phyloP scores from a whole-genome alignment of 2,888 invertebrate species.

The Cryptophagus acutangulus region DNA sequence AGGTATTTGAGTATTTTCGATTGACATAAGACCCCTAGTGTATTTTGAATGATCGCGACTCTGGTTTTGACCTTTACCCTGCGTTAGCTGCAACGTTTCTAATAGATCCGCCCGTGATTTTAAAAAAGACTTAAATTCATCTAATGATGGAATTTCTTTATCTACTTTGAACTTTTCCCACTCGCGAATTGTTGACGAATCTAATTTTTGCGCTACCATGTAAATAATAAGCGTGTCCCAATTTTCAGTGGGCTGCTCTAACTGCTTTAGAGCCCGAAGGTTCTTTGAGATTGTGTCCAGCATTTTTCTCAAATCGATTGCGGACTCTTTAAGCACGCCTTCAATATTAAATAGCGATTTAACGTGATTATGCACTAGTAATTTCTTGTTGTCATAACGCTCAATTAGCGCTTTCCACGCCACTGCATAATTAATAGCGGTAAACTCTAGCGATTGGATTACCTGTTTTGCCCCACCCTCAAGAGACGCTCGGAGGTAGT shows the following conservation, averaged over 20 bases:
- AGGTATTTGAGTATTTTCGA: not conserved
- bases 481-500: constrained; percentile 18
- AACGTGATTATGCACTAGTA: constrained; percentile 22
- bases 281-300: constrained; percentile 19
- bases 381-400: constrained; percentile 20
- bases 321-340: constrained; percentile 17
- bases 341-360: constrained; percentile 19
- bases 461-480: constrained; percentile 17
- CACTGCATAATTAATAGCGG: constrained; percentile 18
- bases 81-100: constrained; percentile 5
- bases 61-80: not conserved
- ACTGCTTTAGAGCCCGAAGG: constrained; percentile 16
- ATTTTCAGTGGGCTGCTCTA: constrained; percentile 16
- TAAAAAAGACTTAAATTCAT: constrained; percentile 13
- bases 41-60: not conserved
- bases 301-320: constrained; percentile 15
- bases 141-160: constrained; percentile 8
- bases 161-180: constrained; percentile 13
- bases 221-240: constrained; percentile 23
- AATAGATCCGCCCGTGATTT: constrained; percentile 10
- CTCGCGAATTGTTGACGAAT: constrained; percentile 9
- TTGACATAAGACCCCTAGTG: not conserved
- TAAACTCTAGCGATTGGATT: constrained; percentile 16
- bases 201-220: constrained; percentile 14
- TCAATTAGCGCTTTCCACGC: constrained; percentile 20